Conservation (phyloP, 2,888 invertebrate species). For the Phragmatobia fuliginosa region DNA sequence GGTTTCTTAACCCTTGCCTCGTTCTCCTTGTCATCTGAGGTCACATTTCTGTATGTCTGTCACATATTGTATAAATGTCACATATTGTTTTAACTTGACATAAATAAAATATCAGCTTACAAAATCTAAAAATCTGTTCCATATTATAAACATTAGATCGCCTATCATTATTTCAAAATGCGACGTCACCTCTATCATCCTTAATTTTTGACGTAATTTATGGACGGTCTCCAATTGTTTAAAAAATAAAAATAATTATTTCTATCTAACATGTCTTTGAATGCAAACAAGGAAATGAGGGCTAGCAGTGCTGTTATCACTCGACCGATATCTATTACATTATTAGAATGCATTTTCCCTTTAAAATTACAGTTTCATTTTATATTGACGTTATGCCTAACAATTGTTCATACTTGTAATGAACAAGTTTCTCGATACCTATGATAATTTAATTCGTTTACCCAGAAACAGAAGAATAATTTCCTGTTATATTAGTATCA, state of each 20-base stretch:
- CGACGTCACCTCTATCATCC: background rate
- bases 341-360: background rate
- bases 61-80: too few relatives aligned
- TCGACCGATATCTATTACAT: background rate
- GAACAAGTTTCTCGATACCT: background rate
- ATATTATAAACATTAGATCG: too few relatives aligned
- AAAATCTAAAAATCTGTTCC: too few relatives aligned
- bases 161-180: too few relatives aligned
- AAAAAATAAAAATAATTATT: too few relatives aligned
- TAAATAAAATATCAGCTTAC: too few relatives aligned
- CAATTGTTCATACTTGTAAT: background rate
- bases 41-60: too few relatives aligned
- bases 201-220: background rate
- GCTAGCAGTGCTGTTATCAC: background rate
- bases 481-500: too few relatives aligned
- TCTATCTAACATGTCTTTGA: background rate
- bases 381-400: background rate
- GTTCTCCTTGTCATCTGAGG: too few relatives aligned
- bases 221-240: background rate
- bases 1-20: background rate
- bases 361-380: background rate
- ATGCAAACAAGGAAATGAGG: background rate
- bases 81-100: too few relatives aligned
- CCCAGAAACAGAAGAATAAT: background rate
- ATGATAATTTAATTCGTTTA: background rate